Conservation (phyloP, 2,113 vertebrate genomes). For the Lathamus discolor region DNA sequence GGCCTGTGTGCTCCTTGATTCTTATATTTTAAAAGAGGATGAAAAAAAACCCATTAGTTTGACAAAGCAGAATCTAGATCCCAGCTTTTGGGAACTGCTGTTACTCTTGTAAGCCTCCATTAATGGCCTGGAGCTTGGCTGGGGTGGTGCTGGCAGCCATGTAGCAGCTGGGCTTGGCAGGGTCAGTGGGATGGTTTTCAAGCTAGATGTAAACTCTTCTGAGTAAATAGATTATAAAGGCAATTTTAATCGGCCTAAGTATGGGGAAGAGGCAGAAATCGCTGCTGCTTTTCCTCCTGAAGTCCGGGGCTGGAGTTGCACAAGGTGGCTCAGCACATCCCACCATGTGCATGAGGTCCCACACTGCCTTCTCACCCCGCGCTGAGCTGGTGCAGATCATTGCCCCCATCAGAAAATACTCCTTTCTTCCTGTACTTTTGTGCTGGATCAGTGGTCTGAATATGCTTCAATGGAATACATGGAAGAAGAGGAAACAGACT, state of each 20-base stretch:
- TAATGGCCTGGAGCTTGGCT: rapidly evolving
- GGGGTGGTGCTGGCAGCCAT: rapidly evolving
- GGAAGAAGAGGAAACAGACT: background rate
- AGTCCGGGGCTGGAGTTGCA: no score
- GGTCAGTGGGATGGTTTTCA: background rate
- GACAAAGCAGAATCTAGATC: rapidly evolving
- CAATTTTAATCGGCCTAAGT: background rate
- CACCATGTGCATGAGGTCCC: background rate
- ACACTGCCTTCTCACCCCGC: rapidly evolving
- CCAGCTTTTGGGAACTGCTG: background rate
- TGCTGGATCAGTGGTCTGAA: rapidly evolving
- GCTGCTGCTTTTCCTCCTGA: background rate
- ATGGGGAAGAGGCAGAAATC: background rate
- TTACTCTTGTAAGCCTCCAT: rapidly evolving
- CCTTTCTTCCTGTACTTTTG: background rate
- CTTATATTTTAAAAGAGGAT: rapidly evolving
- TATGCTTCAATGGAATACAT: background rate
- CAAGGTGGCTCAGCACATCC: rapidly evolving
- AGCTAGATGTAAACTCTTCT: rapidly evolving
- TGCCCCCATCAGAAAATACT: rapidly evolving
- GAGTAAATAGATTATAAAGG: background rate
- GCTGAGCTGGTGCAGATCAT: rapidly evolving
- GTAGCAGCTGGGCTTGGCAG: rapidly evolving
- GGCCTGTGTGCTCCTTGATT: rapidly evolving
- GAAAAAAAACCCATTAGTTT: rapidly evolving